Percentiles rank a stretch among this genome's conserved stretches.
These are phyloP conservation scores for Samia ricini DNA, from an alignment of 1,140 invertebrate species.

Conservation along the genomic window DNA sequence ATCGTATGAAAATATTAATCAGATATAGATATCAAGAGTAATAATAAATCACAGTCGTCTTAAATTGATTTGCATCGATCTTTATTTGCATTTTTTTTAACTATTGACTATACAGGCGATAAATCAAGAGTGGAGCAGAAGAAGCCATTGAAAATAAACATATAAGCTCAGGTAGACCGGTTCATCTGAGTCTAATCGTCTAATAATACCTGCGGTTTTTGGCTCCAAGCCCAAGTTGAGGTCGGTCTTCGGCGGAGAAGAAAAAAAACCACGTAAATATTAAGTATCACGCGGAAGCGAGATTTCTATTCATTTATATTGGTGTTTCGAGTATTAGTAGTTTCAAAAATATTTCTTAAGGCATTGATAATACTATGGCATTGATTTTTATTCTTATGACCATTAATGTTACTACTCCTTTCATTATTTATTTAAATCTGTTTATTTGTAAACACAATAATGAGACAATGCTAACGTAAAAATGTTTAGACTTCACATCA, in stretches of 20 bases:
- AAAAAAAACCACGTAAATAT: neutral
- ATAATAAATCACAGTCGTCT: neutral
- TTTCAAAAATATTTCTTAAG: too few relatives aligned
- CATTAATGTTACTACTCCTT: too few relatives aligned
- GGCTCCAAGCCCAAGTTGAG: constrained; percentile 49
- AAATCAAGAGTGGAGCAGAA: neutral
- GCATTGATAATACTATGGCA: too few relatives aligned
- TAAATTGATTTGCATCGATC: neutral
- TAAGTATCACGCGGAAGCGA: neutral
- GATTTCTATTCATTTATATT: constrained; percentile 1
- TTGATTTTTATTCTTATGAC: too few relatives aligned
- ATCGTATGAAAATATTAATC: too few relatives aligned
- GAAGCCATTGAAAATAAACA: constrained; percentile 13
- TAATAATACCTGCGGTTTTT: constrained; percentile 64
- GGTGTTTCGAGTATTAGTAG: too few relatives aligned
- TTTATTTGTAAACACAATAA: too few relatives aligned
- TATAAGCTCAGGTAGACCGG: constrained; percentile 48
- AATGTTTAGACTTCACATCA: neutral
- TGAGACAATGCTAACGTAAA: too few relatives aligned
- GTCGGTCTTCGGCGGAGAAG: constrained; percentile 19
- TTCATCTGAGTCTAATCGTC: constrained; percentile 48
- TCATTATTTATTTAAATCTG: too few relatives aligned
- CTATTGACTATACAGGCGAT: neutral
- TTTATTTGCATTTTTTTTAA: neutral
- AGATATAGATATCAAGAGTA: neutral